Evolutionary conservation across 2,888 invertebrate genomes (phyloP), one percentile per base, ranked within the genome.

Genomic region (Seira musarum): DNA sequence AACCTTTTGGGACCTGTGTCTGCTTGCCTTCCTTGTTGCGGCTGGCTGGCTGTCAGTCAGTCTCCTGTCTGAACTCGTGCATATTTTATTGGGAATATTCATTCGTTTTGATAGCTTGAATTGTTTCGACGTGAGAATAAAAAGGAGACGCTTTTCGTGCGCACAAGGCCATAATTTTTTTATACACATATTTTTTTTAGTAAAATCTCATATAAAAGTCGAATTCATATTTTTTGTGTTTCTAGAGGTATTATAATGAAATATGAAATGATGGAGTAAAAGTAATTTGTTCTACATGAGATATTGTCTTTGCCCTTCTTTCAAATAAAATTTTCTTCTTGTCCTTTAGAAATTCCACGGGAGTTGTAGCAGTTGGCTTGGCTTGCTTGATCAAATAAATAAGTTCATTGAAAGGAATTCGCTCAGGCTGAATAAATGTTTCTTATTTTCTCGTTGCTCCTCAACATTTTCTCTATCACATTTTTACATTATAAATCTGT

Each of bases 401-500:
- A 40, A 8, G 6, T 40, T 40, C n/a, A 40, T n/a, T n/a, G n/a
- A n/a, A n/a, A n/a, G 6, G 13, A 40, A 40, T 40, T 40, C 40
- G 40, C n/a, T n/a, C n/a, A n/a, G n/a, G n/a, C n/a, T n/a, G n/a
- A n/a, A n/a, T n/a, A n/a, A n/a, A n/a, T n/a, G n/a, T n/a, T n/a
- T n/a, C n/a, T n/a, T n/a, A n/a, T 40, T 40, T 40, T 6, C 40
- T 40, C 40, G 40, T 13, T 13, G 40, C 40, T 40, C 40, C 40
- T n/a, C n/a, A n/a, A n/a, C 40, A 6, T 40, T 40, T 40, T 40
- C 13, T 40, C 6, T 13, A 40, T 8, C 6, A 40, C 15, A 25
- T 49, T 40, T 35, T 70, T 71, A 15, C 19, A 72, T 67, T 61
- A 72, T 73, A 79, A 73, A 79, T 79, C 79, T 79, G 79, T 79